A percentile compares a stretch with the other conserved stretches of the same genome.
phyloP scores from a whole-genome alignment of 2,888 invertebrate genomes.

The Tetrapedia diversipes region DNA sequence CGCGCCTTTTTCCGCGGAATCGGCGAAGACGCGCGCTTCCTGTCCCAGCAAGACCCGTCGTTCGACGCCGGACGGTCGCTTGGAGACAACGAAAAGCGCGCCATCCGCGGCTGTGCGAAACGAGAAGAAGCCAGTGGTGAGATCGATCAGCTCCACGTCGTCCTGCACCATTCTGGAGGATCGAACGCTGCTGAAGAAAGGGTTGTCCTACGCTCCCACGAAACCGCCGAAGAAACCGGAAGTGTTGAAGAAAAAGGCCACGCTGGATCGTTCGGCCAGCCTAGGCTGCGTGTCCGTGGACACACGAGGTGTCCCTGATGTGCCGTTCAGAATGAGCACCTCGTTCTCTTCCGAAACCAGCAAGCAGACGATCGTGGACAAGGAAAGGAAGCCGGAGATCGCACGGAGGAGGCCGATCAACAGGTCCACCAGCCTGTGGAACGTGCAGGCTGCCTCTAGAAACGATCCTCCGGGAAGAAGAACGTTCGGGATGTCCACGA shows the following conservation, averaged over 20 bases:
- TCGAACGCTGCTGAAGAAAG: conserved; percentile 78
- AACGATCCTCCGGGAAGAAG: conserved; percentile 38
- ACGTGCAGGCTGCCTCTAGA: conserved; percentile 63
- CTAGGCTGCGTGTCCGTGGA: conserved; percentile 74
- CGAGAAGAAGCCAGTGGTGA: conserved; percentile 64
- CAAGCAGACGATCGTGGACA: not conserved
- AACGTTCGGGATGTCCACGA: conserved; percentile 55
- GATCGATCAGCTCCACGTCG: conserved; percentile 48
- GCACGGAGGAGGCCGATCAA: conserved; percentile 63
- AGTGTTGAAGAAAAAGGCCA: conserved; percentile 68
- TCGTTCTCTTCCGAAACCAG: not conserved
- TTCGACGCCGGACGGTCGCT: conserved; percentile 17
- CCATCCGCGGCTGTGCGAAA: conserved; percentile 32
- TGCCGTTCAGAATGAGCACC: not conserved
- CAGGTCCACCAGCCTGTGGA: conserved; percentile 79
- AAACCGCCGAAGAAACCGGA: conserved; percentile 77
- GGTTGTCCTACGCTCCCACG: conserved; percentile 70
- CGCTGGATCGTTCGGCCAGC: conserved; percentile 77
- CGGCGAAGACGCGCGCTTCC: conserved; percentile 37
- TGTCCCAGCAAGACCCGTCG: conserved; percentile 43
- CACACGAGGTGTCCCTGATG: not conserved
- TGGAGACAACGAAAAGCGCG: conserved; percentile 36
- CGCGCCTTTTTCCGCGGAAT: conserved; percentile 20
- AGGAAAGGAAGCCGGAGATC: conserved; percentile 39
- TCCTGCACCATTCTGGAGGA: conserved; percentile 81